Conservation (phyloP, 2,888 invertebrate genomes). For the Petrolisthes manimaculis region DNA sequence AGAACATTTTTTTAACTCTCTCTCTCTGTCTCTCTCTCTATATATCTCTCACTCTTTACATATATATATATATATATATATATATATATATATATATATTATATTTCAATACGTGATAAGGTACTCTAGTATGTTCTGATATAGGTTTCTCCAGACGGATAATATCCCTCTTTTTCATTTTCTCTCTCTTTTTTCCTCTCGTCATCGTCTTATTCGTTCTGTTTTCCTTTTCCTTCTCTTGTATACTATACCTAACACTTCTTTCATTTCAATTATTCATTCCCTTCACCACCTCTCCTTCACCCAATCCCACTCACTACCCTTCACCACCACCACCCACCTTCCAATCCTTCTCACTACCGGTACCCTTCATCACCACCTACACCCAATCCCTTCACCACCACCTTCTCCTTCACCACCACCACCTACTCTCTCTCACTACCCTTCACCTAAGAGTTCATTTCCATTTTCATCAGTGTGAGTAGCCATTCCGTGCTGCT, state of each 20-base stretch:
- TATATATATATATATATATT: too few relatives aligned
- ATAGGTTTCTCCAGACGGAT: too few relatives aligned
- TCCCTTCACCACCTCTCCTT: not conserved
- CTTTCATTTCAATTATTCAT: not conserved
- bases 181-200: too few relatives aligned
- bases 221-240: not conserved
- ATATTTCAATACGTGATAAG: too few relatives aligned
- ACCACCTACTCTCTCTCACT: constrained; percentile 4
- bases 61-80: too few relatives aligned
- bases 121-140: too few relatives aligned
- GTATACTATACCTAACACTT: too few relatives aligned
- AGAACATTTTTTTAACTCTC: too few relatives aligned
- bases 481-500: constrained; percentile 23
- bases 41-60: too few relatives aligned
- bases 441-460: constrained; percentile 18
- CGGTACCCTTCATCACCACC: too few relatives aligned
- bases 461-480: constrained; percentile 36
- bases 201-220: not conserved
- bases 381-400: not conserved
- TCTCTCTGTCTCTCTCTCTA: too few relatives aligned
- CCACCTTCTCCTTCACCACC: constrained; percentile 11
- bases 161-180: too few relatives aligned
- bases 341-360: not conserved
- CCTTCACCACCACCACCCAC: not conserved
- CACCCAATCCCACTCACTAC: not conserved